Conservation (phyloP, 2,888 invertebrate genomes). For the Eurytoma californica region DNA sequence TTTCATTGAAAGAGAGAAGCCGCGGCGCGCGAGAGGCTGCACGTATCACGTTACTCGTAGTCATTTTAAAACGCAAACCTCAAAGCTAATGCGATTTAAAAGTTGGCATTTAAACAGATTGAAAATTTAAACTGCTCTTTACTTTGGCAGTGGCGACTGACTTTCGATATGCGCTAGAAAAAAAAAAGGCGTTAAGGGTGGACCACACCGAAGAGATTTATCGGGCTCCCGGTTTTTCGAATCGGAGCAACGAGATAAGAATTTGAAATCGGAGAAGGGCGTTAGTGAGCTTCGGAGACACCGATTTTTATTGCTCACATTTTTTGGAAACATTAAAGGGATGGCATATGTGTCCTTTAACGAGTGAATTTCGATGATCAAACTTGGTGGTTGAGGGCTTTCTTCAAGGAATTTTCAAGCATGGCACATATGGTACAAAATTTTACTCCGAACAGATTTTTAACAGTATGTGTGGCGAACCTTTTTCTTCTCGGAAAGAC, state of each 20-base stretch:
- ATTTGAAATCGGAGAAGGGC: too few species aligned
- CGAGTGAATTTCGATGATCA: not conserved
- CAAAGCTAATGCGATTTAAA: slow-evolving; percentile 42
- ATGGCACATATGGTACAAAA: not conserved
- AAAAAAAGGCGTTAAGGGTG: slow-evolving; percentile 25
- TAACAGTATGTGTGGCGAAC: too few species aligned
- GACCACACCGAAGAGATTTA: not conserved
- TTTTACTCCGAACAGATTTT: not conserved
- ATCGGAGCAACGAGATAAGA: too few species aligned
- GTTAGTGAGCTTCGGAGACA: too few species aligned
- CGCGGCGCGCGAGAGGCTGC: not conserved
- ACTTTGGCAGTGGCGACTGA: slow-evolving; percentile 41
- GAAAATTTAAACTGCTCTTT: slow-evolving; percentile 46
- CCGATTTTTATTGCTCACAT: too few species aligned
- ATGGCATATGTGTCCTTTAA: not conserved
- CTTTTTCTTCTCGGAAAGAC: not conserved
- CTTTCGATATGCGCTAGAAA: slow-evolving; percentile 39
- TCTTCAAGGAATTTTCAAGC: slow-evolving; percentile 9
- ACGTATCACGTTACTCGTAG: slow-evolving; percentile 43
- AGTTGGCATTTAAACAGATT: slow-evolving; percentile 50
- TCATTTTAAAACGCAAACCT: slow-evolving; percentile 38
- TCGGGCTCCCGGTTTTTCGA: not conserved
- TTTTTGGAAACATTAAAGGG: too few species aligned
- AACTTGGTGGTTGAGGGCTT: not conserved
- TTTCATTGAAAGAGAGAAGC: slow-evolving; percentile 40